A percentile compares a stretch with the other conserved stretches of the same genome.
These are phyloP conservation scores for Lipotes vexillifer DNA, from an alignment of 2,113 vertebrate species.

Conservation along the genomic window DNA sequence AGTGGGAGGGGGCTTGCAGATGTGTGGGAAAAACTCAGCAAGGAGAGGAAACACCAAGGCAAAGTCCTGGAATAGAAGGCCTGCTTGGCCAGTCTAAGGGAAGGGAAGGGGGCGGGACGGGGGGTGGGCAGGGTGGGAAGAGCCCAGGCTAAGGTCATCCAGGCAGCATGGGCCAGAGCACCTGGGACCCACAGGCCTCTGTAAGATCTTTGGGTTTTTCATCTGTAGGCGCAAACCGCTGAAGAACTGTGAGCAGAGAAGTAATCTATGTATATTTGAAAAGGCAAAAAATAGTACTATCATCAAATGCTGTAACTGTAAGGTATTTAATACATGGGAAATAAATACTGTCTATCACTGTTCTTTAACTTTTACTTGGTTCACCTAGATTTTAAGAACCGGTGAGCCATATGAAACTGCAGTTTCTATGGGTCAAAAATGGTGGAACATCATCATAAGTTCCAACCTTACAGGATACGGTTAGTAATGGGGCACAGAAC, in stretches of 20 bases:
- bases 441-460: neutral
- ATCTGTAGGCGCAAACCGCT: neutral
- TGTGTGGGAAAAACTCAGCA: neutral
- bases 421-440: neutral
- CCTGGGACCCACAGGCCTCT: neutral
- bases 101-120: too few relatives aligned
- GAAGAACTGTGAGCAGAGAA: neutral
- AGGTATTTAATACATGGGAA: neutral
- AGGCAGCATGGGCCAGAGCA: neutral
- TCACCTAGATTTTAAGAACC: neutral
- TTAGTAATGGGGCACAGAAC: too few relatives aligned
- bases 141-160: neutral
- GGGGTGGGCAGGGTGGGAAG: too few relatives aligned
- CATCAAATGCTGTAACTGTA: neutral
- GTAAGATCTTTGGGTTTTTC: neutral
- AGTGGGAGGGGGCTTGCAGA: neutral
- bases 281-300: neutral
- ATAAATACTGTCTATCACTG: neutral
- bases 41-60: neutral
- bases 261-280: neutral
- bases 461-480: rapidly evolving
- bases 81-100: neutral
- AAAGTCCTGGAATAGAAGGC: neutral
- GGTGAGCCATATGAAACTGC: neutral
- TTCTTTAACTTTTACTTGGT: neutral